A percentile compares a stretch with the other conserved stretches of the same genome.
Conservation (phyloP, 2,113 vertebrate species). For the Ciconia maguari region DNA sequence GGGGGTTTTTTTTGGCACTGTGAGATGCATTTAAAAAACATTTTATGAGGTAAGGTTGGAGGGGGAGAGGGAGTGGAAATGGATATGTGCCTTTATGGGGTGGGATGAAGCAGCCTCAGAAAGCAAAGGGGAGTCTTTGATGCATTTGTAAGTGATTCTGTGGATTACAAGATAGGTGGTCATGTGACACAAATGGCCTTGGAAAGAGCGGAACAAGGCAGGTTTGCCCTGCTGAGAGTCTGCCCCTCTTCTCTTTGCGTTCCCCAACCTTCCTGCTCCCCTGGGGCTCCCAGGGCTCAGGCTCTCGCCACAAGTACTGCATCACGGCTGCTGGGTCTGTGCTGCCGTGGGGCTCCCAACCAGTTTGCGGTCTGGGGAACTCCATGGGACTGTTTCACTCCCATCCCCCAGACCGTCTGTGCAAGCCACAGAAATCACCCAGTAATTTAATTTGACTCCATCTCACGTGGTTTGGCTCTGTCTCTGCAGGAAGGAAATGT, state of each 20-base stretch:
- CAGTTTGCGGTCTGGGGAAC: not conserved
- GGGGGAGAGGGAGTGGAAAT: not conserved
- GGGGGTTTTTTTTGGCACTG: not conserved
- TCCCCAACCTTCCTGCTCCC: not conserved
- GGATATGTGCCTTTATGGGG: not conserved
- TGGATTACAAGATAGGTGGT: not conserved
- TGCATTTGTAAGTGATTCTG: not conserved
- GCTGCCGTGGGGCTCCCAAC: not conserved
- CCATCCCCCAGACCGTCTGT: not conserved
- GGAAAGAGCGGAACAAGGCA: not conserved
- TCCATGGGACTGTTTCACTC: not conserved
- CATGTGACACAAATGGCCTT: not conserved
- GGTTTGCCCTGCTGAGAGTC: not conserved
- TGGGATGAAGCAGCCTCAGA: not conserved
- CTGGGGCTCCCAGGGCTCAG: not conserved
- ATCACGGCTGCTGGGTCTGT: not conserved
- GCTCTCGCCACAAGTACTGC: not conserved
- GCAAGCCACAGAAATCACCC: not conserved
- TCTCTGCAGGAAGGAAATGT: not conserved
- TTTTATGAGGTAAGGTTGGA: conserved; percentile 8
- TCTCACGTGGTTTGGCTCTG: not conserved
- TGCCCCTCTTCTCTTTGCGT: not conserved
- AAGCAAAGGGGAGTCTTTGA: not conserved
- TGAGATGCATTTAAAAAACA: not conserved
- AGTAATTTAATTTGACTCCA: conserved; percentile 7